Conservation (phyloP, 2,113 vertebrate species). For the Bubalus kerabau region DNA sequence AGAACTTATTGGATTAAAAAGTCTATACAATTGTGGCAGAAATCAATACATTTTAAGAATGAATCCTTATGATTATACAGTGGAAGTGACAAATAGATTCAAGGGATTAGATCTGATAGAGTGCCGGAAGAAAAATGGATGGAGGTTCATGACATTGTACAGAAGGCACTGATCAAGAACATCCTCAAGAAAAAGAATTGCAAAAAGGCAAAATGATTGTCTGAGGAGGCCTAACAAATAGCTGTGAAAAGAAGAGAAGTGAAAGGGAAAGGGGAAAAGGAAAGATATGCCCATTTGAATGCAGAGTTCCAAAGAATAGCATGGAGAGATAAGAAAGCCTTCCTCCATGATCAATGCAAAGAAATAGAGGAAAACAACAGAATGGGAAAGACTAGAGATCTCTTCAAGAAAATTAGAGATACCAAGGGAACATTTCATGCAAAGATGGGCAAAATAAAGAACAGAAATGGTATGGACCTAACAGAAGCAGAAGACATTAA, state of each 20-base stretch:
- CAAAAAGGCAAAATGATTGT: background rate
- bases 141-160: accelerated
- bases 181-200: background rate
- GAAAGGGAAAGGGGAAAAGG: background rate
- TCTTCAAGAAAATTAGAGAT: background rate
- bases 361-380: background rate
- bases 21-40: background rate
- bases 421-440: background rate
- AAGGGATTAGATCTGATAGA: background rate
- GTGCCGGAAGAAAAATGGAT: background rate
- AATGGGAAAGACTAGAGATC: background rate
- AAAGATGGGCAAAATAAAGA: background rate
- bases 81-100: background rate
- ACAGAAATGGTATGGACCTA: accelerated
- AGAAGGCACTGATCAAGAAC: background rate
- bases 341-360: background rate
- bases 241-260: background rate
- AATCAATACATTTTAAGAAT: background rate
- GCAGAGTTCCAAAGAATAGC: background rate
- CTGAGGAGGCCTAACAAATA: background rate
- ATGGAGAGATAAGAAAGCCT: background rate
- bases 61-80: background rate
- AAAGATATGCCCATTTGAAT: background rate
- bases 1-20: background rate
- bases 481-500: background rate